Conservation (phyloP, 2,888 invertebrate genomes). For the Nymphalis c-album region DNA sequence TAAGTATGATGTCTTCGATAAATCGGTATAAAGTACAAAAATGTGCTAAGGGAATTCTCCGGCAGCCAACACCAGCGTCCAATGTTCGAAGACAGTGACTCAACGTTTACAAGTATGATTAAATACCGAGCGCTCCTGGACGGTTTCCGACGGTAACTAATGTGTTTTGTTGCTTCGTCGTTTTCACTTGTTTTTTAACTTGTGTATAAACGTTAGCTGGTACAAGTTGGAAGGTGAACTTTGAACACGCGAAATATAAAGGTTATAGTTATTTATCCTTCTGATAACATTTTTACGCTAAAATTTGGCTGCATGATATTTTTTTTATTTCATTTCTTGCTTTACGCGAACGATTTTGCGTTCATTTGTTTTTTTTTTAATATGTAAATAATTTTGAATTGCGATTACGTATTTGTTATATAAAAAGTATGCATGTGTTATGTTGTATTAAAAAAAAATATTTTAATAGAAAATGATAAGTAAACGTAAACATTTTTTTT, state of each 20-base stretch:
- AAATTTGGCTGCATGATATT: neutral
- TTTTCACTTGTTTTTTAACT: conserved; percentile 46
- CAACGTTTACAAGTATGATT: conserved; percentile 35
- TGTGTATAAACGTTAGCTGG: conserved; percentile 6
- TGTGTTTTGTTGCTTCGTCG: conserved; percentile 26
- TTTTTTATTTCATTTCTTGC: neutral
- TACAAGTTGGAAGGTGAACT: conserved; percentile 16
- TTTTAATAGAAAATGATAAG: too few relatives aligned
- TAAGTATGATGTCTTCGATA: neutral
- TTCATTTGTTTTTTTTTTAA: too few relatives aligned
- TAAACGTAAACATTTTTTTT: too few relatives aligned
- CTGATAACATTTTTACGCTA: neutral
- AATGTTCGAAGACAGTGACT: conserved; percentile 27
- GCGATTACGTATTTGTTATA: too few relatives aligned
- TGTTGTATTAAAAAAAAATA: too few relatives aligned
- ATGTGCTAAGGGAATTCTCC: neutral
- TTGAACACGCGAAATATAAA: conserved; percentile 9
- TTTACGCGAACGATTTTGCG: neutral
- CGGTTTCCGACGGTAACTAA: conserved; percentile 30
- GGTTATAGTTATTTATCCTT: neutral
- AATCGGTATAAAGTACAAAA: neutral
- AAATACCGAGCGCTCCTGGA: conserved; percentile 26
- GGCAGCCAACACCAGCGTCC: too few relatives aligned
- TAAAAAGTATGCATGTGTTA: too few relatives aligned
- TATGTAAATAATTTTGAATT: too few relatives aligned